Evolutionary conservation across 2,888 invertebrate genomes (phyloP), one percentile per base, ranked within the genome.

Genomic region (Cephonodes hylas): DNA sequence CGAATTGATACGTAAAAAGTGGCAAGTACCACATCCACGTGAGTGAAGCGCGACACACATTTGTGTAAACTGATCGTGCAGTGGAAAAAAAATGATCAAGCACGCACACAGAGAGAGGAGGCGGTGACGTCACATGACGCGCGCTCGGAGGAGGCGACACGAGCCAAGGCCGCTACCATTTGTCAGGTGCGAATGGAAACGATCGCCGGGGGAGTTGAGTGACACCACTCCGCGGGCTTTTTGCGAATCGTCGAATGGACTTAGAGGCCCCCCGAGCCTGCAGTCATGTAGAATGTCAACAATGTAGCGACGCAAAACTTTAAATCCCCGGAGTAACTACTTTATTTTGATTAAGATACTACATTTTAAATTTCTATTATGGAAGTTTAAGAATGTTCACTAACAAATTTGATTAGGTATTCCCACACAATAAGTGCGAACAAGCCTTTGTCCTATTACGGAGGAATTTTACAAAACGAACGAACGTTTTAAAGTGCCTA

Each of bases 91-190:
- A 48, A 8, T n/a, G n/a, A n/a, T 1, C 48, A 15, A 23, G 25
- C 48, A 15, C 48, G 15, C n/a, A 31, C 53, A 53, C 27, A 18
- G 38, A 1, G 38, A 53, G 31, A 53, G 31, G 18, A 27, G 53
- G 2, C 27, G 23, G 25, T 48, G 25, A 53, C 53, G 53, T 31
- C 53, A 53, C 53, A 3, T 27, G 27, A 15, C 8, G 13, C 25
- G 57, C 34, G n/a, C 15, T 5, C 44, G 15, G 45, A 58, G 65
- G 59, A 71, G 66, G 67, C 68, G 68, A 69, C 70, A 67, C 61
- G 64, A 71, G 69, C 70, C 75, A 79, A 81, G 80, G 80, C 68
- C 70, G 63, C 65, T 73, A 73, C 67, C 59, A 75, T 80, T 75
- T 67, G 68, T 46, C 61, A 66, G 63, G 70, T 68, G 72, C 34